Base-by-base conservation (phyloP, 2,113 vertebrate genomes). In the Circaetus cinerascens region DNA sequence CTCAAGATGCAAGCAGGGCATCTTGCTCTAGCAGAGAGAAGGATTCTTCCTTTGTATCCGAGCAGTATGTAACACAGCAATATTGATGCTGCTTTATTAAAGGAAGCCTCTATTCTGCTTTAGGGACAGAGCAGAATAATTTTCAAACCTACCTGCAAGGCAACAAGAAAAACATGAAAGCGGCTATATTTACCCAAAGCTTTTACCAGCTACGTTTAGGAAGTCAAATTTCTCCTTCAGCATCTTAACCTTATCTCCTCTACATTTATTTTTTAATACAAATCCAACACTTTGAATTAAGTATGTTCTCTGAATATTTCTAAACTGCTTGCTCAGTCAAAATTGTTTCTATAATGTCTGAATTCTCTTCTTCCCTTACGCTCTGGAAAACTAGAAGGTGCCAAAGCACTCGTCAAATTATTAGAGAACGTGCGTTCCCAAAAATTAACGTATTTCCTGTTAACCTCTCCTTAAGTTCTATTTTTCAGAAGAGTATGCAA, bases 211-310 rank as follows among this genome's bases (percentile, higher is more conserved):
- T 75, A 59, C 27, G 4, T 90, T 96, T 90, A 86, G 41, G 67
- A 95, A 94, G 63, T 93, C 62, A 76, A 91, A 96, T 90, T 92
- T 86, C 73, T 92, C 94, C 73, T 92, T 87, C 71, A 93, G 85
- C 96, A 88, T 69, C 67, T 92, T 90, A 79, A 93, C 72, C 75
- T 90, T 92, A 80, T 73, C 88, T 96, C 84, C 55, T 95, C n/a
- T 53, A 25, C 32, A 20, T 82, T 91, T 93, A 79, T 78, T 92
- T 95, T 56, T 95, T 25, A 92, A 96, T 56, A 66, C 15, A 88
- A 91, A 94, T 87, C 78, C 74, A 94, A 96, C 66, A 73, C 62
- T 85, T 75, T 21, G 69, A 95, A 92, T 96, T 92, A 95, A 96
- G 75, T 89, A 89, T 40, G 50, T 73, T 95, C 74, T 87, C 55